A percentile compares a stretch with the other conserved stretches of the same genome.
phyloP scores from a whole-genome alignment of 1,140 invertebrate genomes.

The Drosophila kikkawai region DNA sequence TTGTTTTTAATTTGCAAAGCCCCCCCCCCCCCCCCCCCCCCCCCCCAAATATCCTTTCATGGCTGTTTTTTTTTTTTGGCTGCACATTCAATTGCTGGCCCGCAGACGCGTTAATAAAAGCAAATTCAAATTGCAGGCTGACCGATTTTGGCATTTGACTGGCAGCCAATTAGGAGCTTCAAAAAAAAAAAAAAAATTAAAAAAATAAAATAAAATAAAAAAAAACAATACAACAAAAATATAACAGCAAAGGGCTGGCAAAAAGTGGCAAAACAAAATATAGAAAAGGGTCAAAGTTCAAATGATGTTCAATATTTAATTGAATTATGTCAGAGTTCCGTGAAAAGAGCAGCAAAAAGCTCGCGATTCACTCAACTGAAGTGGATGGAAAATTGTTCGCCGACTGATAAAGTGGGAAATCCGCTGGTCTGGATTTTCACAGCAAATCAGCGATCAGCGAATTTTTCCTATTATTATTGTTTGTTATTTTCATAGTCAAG shows the following conservation, averaged over 20 bases:
- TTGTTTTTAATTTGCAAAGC: not conserved
- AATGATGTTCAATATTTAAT: constrained; percentile 57
- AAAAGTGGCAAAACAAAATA: constrained; percentile 11
- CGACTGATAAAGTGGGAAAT: constrained; percentile 33
- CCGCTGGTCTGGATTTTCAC: constrained; percentile 16
- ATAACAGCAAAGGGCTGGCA: not conserved
- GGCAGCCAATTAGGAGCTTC: constrained; percentile 60
- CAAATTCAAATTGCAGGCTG: constrained; percentile 56
- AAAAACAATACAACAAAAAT: constrained; percentile 20
- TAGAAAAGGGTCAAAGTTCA: constrained; percentile 29
- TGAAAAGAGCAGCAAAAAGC: constrained; percentile 3
- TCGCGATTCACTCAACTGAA: constrained; percentile 21
- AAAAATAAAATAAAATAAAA: no score
- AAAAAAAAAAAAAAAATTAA: constrained; percentile 29
- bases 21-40: not conserved
- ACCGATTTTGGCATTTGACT: constrained; percentile 58
- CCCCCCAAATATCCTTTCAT: not conserved
- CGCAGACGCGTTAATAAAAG: constrained; percentile 49
- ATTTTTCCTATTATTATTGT: constrained; percentile 27
- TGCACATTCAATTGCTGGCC: constrained; percentile 43
- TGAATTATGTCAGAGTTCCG: constrained; percentile 38
- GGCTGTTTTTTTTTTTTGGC: constrained; percentile 22
- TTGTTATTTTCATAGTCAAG: constrained; percentile 27
- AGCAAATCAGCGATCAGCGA: not conserved
- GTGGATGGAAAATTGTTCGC: constrained; percentile 13